Evolutionary conservation across 2,797 vertebrate genomes (phyloP), one percentile per base, ranked within the genome.

Genomic region (Anas flavirostris): DNA sequence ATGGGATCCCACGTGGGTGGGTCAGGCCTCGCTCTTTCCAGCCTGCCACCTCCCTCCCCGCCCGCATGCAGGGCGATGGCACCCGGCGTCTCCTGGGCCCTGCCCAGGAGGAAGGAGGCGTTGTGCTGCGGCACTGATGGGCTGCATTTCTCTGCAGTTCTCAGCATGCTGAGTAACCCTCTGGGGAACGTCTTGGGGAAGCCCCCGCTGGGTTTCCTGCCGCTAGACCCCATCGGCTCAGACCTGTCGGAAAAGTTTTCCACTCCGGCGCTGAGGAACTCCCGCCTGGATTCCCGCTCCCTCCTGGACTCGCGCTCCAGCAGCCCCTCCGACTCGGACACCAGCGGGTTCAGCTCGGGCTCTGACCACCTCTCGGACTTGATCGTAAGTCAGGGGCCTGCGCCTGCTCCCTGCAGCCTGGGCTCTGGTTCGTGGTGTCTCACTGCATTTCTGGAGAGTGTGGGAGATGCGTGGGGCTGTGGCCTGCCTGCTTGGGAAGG

Each of bases 271-370:
- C 98, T 99, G 76, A 98, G 99, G 97, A 98, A 96, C 29, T 97
- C 98, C 43, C 98, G 99, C 39, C 96, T 99, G 97, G 99, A 99
- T 74, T 99, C 98, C 0, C 98, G 98, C 53, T 99, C 98, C 67
- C 98, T 99, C 78, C 91, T 99, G 97, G 99, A 99, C 94, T 99
- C 99, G 1, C 99, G 99, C 58, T 99, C 99, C 91, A 99, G 99
- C 98, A 99, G 99, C 91, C 99, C 99, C 25, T 99, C 99, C 3
- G 99, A 99, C 97, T 99, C 99, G 0, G 99, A 99, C 95, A 99
- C 99, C 92, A 99, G 99, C 41, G 99, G 99, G 73, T 99, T 99
- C 97, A 99, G 99, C 98, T 99, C 99, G 35, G 99, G 99, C 82
- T 99, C 99, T 0, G 99, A 99, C 95, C 99, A 99, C 93, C 98